Evolutionary conservation across 2,113 vertebrate species (phyloP).

Genomic region (Dryoscopus gambensis): DNA sequence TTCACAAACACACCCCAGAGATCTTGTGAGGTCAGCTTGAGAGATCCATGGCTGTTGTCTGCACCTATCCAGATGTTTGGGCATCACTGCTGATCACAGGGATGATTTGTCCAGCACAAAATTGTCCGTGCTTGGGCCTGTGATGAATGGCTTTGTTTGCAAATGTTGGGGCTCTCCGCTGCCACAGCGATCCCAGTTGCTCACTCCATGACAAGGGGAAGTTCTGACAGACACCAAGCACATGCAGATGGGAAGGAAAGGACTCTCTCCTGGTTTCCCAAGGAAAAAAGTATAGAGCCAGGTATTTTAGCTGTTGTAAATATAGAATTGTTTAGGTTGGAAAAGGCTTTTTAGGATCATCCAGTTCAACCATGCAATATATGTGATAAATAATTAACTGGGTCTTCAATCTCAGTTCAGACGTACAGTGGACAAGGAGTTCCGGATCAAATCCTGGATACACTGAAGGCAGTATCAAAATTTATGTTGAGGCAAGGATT

Average conservation of each 20-base stretch:
- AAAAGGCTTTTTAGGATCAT: background rate
- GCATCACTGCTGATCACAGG: background rate
- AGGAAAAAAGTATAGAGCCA: background rate
- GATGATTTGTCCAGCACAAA: background rate
- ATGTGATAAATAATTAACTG: background rate
- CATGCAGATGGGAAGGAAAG: background rate
- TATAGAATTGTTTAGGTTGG: background rate
- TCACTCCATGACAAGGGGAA: background rate
- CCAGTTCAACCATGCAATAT: background rate
- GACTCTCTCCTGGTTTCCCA: background rate
- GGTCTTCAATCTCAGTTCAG: background rate
- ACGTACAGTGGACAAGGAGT: background rate
- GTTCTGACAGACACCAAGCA: background rate
- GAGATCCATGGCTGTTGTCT: background rate
- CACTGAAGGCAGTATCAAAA: background rate
- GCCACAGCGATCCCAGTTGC: background rate
- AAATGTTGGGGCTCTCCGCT: background rate
- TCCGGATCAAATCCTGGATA: background rate
- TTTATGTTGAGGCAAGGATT: background rate
- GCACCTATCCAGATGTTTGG: background rate
- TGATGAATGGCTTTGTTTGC: background rate
- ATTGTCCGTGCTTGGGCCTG: background rate
- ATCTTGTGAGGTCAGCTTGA: background rate
- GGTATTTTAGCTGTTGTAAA: background rate
- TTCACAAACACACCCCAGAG: background rate